These are phyloP conservation scores for Hephaestus fuliginosus DNA, from an alignment of 2,797 vertebrate species.

Conservation along the genomic window DNA sequence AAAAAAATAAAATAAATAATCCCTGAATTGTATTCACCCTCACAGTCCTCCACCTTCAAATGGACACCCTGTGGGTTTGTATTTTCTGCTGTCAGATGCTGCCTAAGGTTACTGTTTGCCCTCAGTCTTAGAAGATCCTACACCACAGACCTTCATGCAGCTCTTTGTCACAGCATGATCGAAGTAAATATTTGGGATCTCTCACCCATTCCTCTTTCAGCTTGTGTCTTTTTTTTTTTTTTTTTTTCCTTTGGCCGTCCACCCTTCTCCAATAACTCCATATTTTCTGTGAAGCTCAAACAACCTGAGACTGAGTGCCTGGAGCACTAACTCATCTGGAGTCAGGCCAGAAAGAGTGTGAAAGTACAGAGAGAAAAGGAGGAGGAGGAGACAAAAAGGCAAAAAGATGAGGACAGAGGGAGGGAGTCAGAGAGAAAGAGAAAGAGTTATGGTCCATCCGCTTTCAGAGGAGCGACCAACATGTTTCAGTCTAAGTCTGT, in stretches of 20 bases:
- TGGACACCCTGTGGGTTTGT: constrained; percentile 62
- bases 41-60: constrained; percentile 64
- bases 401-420: constrained; percentile 43
- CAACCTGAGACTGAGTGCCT: constrained; percentile 70
- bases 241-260: constrained; percentile 40
- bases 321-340: constrained; percentile 70
- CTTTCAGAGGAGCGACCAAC: constrained; percentile 13
- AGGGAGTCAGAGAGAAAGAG: constrained; percentile 22
- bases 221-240: constrained; percentile 4
- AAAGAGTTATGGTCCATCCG: constrained; percentile 42
- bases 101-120: constrained; percentile 72
- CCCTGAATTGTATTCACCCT: constrained; percentile 69
- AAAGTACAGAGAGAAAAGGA: constrained; percentile 24
- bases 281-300: constrained; percentile 62
- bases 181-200: constrained; percentile 59
- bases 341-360: constrained; percentile 56
- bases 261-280: constrained; percentile 47
- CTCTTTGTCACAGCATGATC: constrained; percentile 70
- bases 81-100: constrained; percentile 66
- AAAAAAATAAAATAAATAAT: constrained; percentile 39
- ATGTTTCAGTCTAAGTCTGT: constrained; percentile 31
- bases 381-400: constrained; percentile 31
- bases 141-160: constrained; percentile 49
- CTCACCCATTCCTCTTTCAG: constrained; percentile 41
- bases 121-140: constrained; percentile 66